Evolutionary conservation across 1,140 invertebrate species (phyloP).

Genomic region (Trichonephila clavata): DNA sequence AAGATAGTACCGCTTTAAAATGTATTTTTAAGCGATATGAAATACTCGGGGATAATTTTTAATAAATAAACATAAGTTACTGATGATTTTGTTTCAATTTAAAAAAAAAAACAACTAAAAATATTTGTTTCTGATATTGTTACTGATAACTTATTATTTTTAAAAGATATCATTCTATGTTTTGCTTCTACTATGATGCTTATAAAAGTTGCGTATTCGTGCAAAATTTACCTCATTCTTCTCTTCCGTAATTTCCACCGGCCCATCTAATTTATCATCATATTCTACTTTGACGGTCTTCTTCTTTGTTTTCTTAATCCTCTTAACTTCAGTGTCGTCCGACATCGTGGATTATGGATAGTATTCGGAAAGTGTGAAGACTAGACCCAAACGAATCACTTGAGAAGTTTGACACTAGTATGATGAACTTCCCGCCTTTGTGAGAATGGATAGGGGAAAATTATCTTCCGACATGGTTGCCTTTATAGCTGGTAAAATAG

Average conservation of each 20-base stretch:
- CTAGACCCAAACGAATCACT: constrained; percentile 5
- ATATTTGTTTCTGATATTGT: no score
- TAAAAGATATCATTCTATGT: neutral
- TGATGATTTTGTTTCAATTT: neutral
- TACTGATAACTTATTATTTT: neutral
- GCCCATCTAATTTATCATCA: constrained; percentile 69
- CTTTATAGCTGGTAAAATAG: constrained; percentile 52
- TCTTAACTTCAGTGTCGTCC: constrained; percentile 78
- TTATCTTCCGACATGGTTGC: constrained; percentile 59
- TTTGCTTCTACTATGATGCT: neutral
- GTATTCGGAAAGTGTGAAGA: constrained; percentile 28
- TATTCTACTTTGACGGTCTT: constrained; percentile 75
- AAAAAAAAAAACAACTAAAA: neutral
- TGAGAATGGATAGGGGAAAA: constrained; percentile 25
- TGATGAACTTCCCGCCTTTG: constrained; percentile 70
- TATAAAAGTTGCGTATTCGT: no score
- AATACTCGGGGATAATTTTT: no score
- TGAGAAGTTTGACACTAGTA: constrained; percentile 44
- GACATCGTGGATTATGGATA: constrained; percentile 59
- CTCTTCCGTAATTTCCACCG: constrained; percentile 61
- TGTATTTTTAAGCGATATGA: no score
- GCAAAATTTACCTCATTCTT: constrained; percentile 72
- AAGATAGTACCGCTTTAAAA: no score
- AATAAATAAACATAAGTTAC: no score
- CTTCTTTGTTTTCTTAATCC: constrained; percentile 78